Base-by-base conservation (phyloP, 2,888 invertebrate species). In the Synergus japonicus region DNA sequence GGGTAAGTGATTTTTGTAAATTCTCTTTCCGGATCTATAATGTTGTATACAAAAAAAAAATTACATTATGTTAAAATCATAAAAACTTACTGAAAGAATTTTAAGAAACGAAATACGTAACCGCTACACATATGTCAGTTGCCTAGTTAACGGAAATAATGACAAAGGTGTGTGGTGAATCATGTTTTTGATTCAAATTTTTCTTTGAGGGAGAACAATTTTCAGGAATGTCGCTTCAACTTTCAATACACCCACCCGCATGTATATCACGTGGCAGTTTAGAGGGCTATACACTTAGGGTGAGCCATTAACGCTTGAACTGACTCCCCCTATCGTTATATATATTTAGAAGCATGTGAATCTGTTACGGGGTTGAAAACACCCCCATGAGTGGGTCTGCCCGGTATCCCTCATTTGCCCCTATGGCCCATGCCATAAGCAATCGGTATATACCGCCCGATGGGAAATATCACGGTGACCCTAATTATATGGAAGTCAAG, bases 301-400 rank as follows among this genome's bases (percentile, higher is more conserved):
- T 63, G 63, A 78, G 43, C 43, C 43, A 60, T 22, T n/a, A 54
- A 44, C 44, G 44, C 44, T 7, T 43, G 49, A 63, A 58, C 29
- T 22, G 66, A 41, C 13, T 64, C 85, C 83, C 88, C 86, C 84
- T 84, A 54, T 49, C 37, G 83, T 77, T 81, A 79, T 88, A 87
- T 88, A 87, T 87, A 86, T 88, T 83, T 87, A 88, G 86, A 82
- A 78, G 77, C 87, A 86, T 89, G 89, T 87, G 90, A 90, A 90
- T 88, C 88, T 88, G 82, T 86, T 85, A 78, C 84, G 83, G 85
- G 88, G 86, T 86, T 86, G 86, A 86, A 87, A 87, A 88, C 88
- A 88, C 88, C 88, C 88, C 85, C 84, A 86, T 85, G 76, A 76
- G 80, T 76, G 81, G 83, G 79, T 84, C 84, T 83, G 83, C 77